A percentile compares a stretch with the other conserved stretches of the same genome.
Evolutionary conservation across 2,888 invertebrate genomes (phyloP).

Genomic region (Hololepta plana): DNA sequence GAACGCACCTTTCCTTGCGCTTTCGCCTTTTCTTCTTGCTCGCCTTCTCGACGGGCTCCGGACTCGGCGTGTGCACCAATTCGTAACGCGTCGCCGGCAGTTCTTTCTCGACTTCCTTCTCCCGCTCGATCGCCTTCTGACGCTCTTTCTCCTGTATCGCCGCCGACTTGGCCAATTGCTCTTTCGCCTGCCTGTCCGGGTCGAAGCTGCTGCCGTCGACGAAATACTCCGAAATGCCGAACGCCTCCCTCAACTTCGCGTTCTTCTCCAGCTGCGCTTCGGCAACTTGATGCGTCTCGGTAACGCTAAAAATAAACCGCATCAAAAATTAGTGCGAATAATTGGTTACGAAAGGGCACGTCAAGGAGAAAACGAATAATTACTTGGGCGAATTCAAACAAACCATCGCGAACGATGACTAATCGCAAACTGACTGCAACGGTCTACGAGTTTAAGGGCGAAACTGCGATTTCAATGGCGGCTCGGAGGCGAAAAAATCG

Average conservation of each 20-base stretch:
- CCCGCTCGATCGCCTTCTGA: constrained; percentile 26
- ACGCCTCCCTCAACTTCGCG: constrained; percentile 79
- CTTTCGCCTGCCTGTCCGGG: constrained; percentile 50
- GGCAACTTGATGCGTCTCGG: constrained; percentile 90
- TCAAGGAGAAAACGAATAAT: too few species aligned
- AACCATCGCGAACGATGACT: too few species aligned
- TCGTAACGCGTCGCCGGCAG: constrained; percentile 38
- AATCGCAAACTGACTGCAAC: too few species aligned
- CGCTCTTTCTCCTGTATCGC: constrained; percentile 27
- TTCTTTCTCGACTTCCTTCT: constrained; percentile 28
- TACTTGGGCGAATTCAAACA: too few species aligned
- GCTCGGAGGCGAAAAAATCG: too few species aligned
- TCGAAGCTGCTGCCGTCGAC: constrained; percentile 88
- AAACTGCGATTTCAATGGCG: too few species aligned
- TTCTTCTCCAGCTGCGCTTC: constrained; percentile 94
- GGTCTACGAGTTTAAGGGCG: too few species aligned
- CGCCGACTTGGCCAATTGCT: constrained; percentile 30
- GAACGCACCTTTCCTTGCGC: constrained; percentile 56
- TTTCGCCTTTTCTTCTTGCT: constrained; percentile 44
- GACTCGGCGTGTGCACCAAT: constrained; percentile 58
- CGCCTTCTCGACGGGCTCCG: constrained; percentile 30
- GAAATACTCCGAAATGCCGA: constrained; percentile 85
- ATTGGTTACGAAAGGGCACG: background rate
- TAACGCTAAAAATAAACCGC: too few species aligned
- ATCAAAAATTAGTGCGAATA: constrained; percentile 1